A percentile compares a stretch with the other conserved stretches of the same genome.
Conservation (phyloP, 2,888 invertebrate species). For the Hermodice carunculata region DNA sequence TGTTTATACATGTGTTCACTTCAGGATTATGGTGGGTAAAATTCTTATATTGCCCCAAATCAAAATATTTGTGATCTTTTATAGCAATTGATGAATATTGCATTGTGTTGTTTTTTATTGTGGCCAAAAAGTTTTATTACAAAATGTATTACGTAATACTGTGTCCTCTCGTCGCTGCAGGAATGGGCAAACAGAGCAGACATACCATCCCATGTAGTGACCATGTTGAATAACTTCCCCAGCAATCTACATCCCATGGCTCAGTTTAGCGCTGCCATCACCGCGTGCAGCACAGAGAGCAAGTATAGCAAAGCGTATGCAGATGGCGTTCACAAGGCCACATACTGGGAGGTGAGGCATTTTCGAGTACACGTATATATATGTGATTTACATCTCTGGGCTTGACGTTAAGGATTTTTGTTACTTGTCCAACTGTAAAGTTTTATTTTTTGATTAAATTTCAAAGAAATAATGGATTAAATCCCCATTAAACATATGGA, state of each 20-base stretch:
- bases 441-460: no score
- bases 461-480: no score
- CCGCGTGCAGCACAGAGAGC: slow-evolving; percentile 92
- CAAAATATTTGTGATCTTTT: background rate
- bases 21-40: background rate
- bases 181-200: slow-evolving; percentile 91
- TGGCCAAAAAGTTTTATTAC: background rate
- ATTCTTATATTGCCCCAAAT: background rate
- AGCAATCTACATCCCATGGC: slow-evolving; percentile 93
- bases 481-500: no score
- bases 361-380: background rate
- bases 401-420: no score
- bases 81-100: background rate
- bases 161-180: slow-evolving; percentile 75
- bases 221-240: slow-evolving; percentile 92
- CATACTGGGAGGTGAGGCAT: slow-evolving; percentile 85
- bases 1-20: no score
- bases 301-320: slow-evolving; percentile 91
- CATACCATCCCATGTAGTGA: slow-evolving; percentile 92
- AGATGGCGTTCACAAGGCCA: slow-evolving; percentile 87
- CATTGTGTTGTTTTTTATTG: background rate
- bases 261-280: slow-evolving; percentile 91
- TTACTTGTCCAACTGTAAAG: no score
- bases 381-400: no score
- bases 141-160: background rate